Conservation (phyloP, 2,113 vertebrate species). For the Oncorhynchus gorbuscha region DNA sequence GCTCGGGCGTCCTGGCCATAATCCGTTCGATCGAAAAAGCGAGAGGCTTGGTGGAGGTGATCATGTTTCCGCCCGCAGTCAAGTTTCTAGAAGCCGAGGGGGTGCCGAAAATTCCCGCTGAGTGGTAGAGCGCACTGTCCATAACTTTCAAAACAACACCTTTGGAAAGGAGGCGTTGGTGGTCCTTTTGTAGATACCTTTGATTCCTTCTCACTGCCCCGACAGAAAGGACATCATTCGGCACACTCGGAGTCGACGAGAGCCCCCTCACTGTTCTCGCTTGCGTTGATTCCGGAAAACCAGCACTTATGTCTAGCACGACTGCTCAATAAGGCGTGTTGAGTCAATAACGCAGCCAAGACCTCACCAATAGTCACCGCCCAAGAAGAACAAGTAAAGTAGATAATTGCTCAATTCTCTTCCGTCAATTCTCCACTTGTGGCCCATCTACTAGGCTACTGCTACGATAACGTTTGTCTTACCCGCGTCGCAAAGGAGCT, state of each 20-base stretch:
- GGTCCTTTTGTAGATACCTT: conserved; percentile 63
- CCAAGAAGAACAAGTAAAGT: conserved; percentile 86
- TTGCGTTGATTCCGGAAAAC: conserved; percentile 79
- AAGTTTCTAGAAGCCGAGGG: conserved; percentile 78
- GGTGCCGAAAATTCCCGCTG: conserved; percentile 83
- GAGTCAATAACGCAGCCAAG: conserved; percentile 89
- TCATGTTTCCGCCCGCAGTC: conserved; percentile 80
- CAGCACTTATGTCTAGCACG: conserved; percentile 76
- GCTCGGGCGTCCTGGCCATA: conserved; percentile 96
- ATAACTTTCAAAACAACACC: conserved; percentile 77
- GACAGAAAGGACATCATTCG: conserved; percentile 69
- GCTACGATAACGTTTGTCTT: conserved; percentile 77
- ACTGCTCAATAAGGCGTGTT: conserved; percentile 86
- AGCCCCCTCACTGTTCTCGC: conserved; percentile 76
- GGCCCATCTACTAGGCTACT: conserved; percentile 37
- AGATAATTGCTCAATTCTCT: conserved; percentile 92
- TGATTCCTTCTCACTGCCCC: conserved; percentile 79
- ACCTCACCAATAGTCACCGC: conserved; percentile 91
- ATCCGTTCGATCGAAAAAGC: conserved; percentile 99
- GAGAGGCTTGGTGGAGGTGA: conserved; percentile 87
- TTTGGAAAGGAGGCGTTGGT: conserved; percentile 65
- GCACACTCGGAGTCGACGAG: conserved; percentile 75
- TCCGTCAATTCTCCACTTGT: conserved; percentile 79
- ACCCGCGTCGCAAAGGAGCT: conserved; percentile 75
- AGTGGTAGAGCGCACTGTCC: conserved; percentile 86